phyloP scores from a whole-genome alignment of 2,113 vertebrate species.

The Machaerirhynchus nigripectus region DNA sequence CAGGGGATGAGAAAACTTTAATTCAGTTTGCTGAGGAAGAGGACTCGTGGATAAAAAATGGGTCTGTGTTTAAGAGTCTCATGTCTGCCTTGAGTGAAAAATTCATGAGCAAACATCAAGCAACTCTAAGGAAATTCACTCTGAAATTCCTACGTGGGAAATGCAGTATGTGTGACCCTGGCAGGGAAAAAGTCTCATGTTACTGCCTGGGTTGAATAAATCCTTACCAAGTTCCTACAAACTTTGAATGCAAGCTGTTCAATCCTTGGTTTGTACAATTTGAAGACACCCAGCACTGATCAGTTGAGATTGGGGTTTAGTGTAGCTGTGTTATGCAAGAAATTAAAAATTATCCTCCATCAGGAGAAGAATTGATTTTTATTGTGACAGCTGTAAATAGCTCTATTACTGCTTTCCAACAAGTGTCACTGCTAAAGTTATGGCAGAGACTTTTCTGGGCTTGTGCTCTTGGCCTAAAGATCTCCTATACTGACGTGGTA shows the following conservation, averaged over 20 bases:
- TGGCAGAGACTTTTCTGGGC: neutral
- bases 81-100: neutral
- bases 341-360: neutral
- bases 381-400: neutral
- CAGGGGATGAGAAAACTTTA: neutral
- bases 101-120: neutral
- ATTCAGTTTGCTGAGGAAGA: neutral
- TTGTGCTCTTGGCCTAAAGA: neutral
- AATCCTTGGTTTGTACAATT: neutral
- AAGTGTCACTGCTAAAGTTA: neutral
- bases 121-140: neutral
- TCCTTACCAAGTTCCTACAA: accelerated
- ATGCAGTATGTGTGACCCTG: neutral
- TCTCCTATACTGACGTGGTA: too few relatives aligned
- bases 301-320: neutral
- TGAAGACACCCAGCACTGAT: neutral
- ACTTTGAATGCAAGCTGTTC: neutral
- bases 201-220: neutral
- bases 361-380: neutral
- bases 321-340: neutral
- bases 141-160: accelerated
- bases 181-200: accelerated
- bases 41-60: neutral
- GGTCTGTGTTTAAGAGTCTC: too few relatives aligned
- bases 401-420: neutral